Percentiles rank a stretch among this genome's conserved stretches.
Conservation (phyloP, 2,797 vertebrate genomes). For the Centropyge bicolor region DNA sequence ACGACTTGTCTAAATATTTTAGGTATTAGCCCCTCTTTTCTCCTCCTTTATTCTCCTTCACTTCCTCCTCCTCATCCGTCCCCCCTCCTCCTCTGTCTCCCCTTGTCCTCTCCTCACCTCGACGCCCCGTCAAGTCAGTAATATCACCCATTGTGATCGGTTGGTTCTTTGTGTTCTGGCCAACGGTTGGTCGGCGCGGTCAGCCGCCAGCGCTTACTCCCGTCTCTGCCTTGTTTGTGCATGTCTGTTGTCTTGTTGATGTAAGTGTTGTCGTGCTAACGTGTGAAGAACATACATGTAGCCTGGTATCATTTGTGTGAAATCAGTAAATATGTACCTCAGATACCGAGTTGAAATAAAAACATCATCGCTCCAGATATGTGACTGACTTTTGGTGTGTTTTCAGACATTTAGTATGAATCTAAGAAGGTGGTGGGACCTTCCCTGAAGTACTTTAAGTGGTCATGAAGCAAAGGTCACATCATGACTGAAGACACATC, state of each 20-base stretch:
- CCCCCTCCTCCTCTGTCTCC: slow-evolving; percentile 7
- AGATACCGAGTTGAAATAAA: slow-evolving; percentile 75
- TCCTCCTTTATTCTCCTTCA: slow-evolving; percentile 20
- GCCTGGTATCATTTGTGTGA: slow-evolving; percentile 70
- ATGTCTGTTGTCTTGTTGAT: slow-evolving; percentile 78
- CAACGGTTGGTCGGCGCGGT: slow-evolving; percentile 33
- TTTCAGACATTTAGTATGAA: no score
- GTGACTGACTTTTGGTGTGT: background rate
- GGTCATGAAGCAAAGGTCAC: background rate
- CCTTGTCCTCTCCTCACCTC: slow-evolving; percentile 13
- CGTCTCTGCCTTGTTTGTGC: slow-evolving; percentile 74
- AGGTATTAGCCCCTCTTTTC: slow-evolving; percentile 62
- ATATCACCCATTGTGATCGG: slow-evolving; percentile 59
- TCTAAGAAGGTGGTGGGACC: no score
- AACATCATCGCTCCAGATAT: slow-evolving; percentile 45
- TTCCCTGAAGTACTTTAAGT: no score
- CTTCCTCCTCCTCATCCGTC: slow-evolving; percentile 21
- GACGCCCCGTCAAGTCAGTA: slow-evolving; percentile 24
- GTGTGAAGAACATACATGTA: slow-evolving; percentile 75
- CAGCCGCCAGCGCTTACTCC: slow-evolving; percentile 11
- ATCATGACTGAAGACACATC: background rate
- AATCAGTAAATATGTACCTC: slow-evolving; percentile 74
- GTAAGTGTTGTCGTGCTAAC: slow-evolving; percentile 73
- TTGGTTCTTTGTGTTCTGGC: slow-evolving; percentile 63
- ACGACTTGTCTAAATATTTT: slow-evolving; percentile 71